These are phyloP conservation scores for Thalassaphorura encarpata DNA, from an alignment of 1,140 invertebrate species.

Conservation along the genomic window DNA sequence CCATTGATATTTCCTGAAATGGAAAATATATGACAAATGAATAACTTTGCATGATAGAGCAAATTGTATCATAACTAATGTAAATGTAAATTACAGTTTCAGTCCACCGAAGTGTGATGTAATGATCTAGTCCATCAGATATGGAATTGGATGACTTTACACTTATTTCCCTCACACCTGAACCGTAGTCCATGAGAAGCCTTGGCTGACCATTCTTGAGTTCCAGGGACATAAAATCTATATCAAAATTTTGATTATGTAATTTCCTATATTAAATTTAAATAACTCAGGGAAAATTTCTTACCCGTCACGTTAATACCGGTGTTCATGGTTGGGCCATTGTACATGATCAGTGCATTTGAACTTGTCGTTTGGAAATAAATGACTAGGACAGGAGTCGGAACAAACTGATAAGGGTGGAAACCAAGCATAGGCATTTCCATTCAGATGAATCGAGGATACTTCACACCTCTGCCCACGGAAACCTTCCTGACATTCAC, in stretches of 20 bases:
- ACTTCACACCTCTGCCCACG: slow-evolving; percentile 83
- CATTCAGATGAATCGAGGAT: slow-evolving; percentile 72
- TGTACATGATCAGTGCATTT: slow-evolving; percentile 78
- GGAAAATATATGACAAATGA: too few relatives aligned
- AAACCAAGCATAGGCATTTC: slow-evolving; percentile 81
- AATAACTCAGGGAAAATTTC: neutral
- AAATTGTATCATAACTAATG: neutral
- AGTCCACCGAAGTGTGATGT: slow-evolving; percentile 66
- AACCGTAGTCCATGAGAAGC: slow-evolving; percentile 79
- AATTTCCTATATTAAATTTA: neutral
- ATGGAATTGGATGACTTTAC: slow-evolving; percentile 59
- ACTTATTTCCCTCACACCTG: slow-evolving; percentile 60
- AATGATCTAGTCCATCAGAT: slow-evolving; percentile 65
- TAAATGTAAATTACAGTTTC: slow-evolving; percentile 43
- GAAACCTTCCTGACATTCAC: slow-evolving; percentile 54
- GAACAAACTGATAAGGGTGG: slow-evolving; percentile 61
- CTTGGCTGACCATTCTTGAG: slow-evolving; percentile 71
- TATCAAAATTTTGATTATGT: neutral
- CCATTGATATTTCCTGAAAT: slow-evolving; percentile 25
- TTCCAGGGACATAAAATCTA: slow-evolving; percentile 85
- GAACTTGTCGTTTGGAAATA: slow-evolving; percentile 61
- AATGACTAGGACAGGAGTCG: slow-evolving; percentile 62
- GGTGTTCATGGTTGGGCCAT: slow-evolving; percentile 62
- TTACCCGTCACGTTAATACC: slow-evolving; percentile 48
- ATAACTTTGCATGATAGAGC: neutral